Evolutionary conservation across 2,113 vertebrate species (phyloP).

Genomic region (Platysternon megacephalum): DNA sequence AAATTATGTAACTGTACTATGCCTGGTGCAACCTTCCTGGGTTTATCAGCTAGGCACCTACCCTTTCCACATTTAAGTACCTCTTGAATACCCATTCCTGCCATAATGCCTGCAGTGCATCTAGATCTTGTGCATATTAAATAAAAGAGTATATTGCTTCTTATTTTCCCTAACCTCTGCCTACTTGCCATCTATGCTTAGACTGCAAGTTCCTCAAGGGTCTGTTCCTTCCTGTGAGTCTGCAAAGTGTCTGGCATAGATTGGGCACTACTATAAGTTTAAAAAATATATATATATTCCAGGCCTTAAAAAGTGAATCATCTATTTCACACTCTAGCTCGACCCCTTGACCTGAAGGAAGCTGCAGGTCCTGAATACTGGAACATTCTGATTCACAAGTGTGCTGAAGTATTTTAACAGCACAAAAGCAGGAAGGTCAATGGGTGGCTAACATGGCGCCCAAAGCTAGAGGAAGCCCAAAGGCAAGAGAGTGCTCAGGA

Average conservation of each 20-base stretch:
- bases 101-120: constrained; percentile 52
- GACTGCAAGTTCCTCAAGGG: constrained; percentile 54
- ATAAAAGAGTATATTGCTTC: constrained; percentile 51
- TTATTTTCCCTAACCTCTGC: constrained; percentile 63
- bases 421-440: background rate
- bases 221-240: constrained; percentile 36
- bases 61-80: constrained; percentile 40
- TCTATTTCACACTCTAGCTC: background rate
- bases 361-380: background rate
- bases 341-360: background rate
- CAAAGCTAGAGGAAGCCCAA: background rate
- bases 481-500: background rate
- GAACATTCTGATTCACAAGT: background rate
- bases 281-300: background rate
- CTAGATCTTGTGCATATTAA: constrained; percentile 55
- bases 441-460: background rate
- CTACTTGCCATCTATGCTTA: background rate
- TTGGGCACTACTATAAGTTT: constrained; percentile 27
- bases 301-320: background rate
- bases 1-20: constrained; percentile 34
- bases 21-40: constrained; percentile 53
- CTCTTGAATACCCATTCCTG: constrained; percentile 41
- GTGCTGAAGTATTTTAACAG: background rate
- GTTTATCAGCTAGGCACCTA: background rate
- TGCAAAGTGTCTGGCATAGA: constrained; percentile 54